Percentiles rank a stretch among this genome's conserved stretches.
Evolutionary conservation across 2,888 invertebrate genomes (phyloP).

Genomic region (Endotricha flammealis): DNA sequence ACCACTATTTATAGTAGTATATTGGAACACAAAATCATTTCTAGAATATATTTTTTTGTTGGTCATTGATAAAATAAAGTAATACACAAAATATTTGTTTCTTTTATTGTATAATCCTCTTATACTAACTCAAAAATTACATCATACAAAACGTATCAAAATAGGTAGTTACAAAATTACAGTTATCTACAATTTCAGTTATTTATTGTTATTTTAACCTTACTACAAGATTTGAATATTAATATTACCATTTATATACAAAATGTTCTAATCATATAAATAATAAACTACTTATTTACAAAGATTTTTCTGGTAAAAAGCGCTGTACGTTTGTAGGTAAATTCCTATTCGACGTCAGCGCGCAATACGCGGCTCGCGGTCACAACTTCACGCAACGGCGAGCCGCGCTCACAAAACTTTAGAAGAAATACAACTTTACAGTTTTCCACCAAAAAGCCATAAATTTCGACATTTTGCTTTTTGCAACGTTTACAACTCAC

Average conservation of each 20-base stretch:
- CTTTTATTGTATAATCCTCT: constrained; percentile 34
- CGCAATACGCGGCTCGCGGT: constrained; percentile 34
- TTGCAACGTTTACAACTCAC: constrained; percentile 56
- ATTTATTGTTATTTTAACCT: constrained; percentile 22
- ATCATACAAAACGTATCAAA: constrained; percentile 12
- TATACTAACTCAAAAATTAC: constrained; percentile 30
- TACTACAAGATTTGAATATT: constrained; percentile 22
- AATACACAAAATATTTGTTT: constrained; percentile 10
- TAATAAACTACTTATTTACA: constrained; percentile 65
- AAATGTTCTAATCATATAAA: constrained; percentile 41
- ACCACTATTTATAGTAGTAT: too few species aligned
- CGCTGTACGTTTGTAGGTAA: constrained; percentile 27
- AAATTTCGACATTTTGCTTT: constrained; percentile 55
- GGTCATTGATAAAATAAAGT: too few species aligned
- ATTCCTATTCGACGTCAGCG: constrained; percentile 33
- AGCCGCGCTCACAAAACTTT: constrained; percentile 43
- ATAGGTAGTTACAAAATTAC: constrained; percentile 27
- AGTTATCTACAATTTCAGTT: constrained; percentile 43
- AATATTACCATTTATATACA: constrained; percentile 44
- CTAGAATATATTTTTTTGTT: too few species aligned
- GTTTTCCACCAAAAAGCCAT: constrained; percentile 59
- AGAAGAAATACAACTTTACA: constrained; percentile 55
- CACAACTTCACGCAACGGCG: constrained; percentile 31
- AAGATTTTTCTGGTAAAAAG: constrained; percentile 39
- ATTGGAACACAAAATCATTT: too few species aligned